These are phyloP conservation scores for Drosophila rellima DNA, from an alignment of 2,888 invertebrate genomes.

Conservation along the genomic window DNA sequence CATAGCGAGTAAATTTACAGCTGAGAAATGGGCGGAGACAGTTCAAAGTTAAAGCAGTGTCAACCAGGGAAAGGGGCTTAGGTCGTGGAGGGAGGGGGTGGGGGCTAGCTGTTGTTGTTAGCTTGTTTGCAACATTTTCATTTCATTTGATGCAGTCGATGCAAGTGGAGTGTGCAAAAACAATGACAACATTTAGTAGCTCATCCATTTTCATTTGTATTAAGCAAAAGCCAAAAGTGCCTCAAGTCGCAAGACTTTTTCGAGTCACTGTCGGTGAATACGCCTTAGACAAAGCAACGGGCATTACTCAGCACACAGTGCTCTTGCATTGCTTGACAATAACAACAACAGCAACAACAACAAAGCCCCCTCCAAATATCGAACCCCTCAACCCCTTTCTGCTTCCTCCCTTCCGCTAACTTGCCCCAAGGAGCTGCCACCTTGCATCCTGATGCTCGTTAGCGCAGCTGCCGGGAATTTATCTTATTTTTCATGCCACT, in stretches of 20 bases:
- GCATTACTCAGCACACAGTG: constrained; percentile 52
- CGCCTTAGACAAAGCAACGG: constrained; percentile 32
- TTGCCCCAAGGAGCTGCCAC: constrained; percentile 19
- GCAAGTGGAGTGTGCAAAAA: constrained; percentile 38
- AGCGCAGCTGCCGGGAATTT: constrained; percentile 77
- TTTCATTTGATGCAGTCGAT: constrained; percentile 68
- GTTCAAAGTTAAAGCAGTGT: constrained; percentile 1
- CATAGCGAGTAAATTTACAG: constrained; percentile 46
- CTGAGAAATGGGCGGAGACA: constrained; percentile 32
- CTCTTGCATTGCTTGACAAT: constrained; percentile 26
- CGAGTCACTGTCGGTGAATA: constrained; percentile 29
- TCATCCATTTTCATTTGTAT: constrained; percentile 82
- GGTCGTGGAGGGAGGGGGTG: neutral
- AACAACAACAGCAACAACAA: neutral
- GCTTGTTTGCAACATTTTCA: constrained; percentile 70
- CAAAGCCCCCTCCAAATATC: neutral
- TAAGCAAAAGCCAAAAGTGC: constrained; percentile 73
- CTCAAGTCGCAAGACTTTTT: constrained; percentile 43
- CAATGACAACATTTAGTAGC: constrained; percentile 75
- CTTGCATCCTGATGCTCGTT: constrained; percentile 66
- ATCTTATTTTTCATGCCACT: constrained; percentile 71
- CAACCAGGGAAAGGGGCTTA: neutral
- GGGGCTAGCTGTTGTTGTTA: constrained; percentile 38
- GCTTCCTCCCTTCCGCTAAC: neutral
- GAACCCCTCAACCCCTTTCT: neutral